Conservation (phyloP, 2,113 vertebrate species). For the Syrrhaptes paradoxus region DNA sequence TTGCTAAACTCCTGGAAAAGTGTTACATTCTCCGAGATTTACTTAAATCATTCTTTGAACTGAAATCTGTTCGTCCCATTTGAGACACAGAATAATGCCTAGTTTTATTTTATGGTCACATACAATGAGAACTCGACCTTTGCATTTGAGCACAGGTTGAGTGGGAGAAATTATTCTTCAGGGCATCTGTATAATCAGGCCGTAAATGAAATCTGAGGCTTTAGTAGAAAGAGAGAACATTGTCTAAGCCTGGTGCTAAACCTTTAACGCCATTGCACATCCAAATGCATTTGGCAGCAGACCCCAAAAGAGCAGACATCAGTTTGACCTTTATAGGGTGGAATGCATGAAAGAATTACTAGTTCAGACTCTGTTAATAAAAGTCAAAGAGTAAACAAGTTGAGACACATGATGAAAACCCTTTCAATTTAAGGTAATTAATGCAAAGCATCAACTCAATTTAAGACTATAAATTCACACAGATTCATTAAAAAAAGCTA, state of each 20-base stretch:
- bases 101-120: not conserved
- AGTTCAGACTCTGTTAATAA: not conserved
- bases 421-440: not conserved
- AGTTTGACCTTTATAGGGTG: not conserved
- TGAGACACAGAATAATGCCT: not conserved
- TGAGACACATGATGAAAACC: not conserved
- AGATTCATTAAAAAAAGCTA: not conserved
- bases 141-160: not conserved
- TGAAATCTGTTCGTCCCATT: not conserved
- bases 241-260: not conserved
- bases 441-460: not conserved
- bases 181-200: not conserved
- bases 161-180: not conserved
- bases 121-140: slow-evolving; percentile 6
- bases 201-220: not conserved
- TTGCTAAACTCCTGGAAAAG: not conserved
- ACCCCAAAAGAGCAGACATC: not conserved
- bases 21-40: not conserved
- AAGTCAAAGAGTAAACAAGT: not conserved
- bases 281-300: not conserved
- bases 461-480: not conserved
- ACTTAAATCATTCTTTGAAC: not conserved
- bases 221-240: not conserved
- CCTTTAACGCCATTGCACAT: not conserved
- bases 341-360: not conserved